Conservation (phyloP, 2,797 vertebrate species). For the Arrhamphus sclerolepis region DNA sequence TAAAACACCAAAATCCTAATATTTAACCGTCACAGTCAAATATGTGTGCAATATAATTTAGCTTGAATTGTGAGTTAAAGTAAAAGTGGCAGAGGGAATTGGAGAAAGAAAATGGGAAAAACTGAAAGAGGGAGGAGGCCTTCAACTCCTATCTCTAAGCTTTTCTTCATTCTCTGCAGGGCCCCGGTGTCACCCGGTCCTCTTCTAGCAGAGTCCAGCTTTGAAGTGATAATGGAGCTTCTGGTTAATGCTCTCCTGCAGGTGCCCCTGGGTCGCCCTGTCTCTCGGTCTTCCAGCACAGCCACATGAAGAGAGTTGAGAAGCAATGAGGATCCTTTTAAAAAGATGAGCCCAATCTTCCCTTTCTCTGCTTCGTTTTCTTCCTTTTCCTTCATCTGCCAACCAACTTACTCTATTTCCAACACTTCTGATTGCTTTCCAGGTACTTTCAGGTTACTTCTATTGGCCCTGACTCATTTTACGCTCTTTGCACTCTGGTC, state of each 20-base stretch:
- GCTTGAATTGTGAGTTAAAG: slow-evolving; percentile 25
- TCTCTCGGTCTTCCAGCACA: slow-evolving; percentile 50
- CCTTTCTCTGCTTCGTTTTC: slow-evolving; percentile 46
- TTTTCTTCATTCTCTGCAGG: slow-evolving; percentile 67
- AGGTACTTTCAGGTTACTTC: slow-evolving; percentile 42
- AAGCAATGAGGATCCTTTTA: slow-evolving; percentile 67
- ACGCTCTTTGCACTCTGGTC: slow-evolving; percentile 15
- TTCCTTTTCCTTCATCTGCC: slow-evolving; percentile 49
- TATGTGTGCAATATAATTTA: no score
- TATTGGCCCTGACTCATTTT: slow-evolving; percentile 50
- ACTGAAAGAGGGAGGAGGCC: slow-evolving; percentile 41
- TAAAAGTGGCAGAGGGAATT: slow-evolving; percentile 35
- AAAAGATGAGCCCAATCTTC: slow-evolving; percentile 68
- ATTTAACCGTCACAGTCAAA: no score
- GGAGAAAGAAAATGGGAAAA: slow-evolving; percentile 24
- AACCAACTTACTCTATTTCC: slow-evolving; percentile 39
- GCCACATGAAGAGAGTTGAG: slow-evolving; percentile 53
- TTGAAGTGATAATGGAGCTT: slow-evolving; percentile 83
- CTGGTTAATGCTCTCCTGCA: slow-evolving; percentile 71
- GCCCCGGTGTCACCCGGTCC: slow-evolving; percentile 63
- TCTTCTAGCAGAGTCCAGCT: slow-evolving; percentile 66
- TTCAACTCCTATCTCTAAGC: slow-evolving; percentile 54
- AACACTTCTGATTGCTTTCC: slow-evolving; percentile 49
- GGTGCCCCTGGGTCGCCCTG: slow-evolving; percentile 63
- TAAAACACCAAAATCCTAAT: no score